These are phyloP conservation scores for Leucophenga maculata DNA, from an alignment of 2,888 invertebrate species.

Conservation along the genomic window DNA sequence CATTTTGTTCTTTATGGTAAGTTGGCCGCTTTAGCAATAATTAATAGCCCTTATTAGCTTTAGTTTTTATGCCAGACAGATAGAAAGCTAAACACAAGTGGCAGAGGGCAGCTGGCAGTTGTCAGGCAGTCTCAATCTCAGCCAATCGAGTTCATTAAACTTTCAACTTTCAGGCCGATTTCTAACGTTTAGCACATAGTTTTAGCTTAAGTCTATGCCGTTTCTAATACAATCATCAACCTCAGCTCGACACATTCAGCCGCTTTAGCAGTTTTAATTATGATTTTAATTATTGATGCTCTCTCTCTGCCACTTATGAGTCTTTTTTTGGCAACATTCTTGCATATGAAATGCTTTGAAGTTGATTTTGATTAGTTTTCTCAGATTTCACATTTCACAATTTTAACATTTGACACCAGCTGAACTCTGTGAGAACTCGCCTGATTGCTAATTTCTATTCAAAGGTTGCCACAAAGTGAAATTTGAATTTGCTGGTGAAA, in stretches of 20 bases:
- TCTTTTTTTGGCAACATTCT: slow-evolving; percentile 40
- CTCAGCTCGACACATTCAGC: not conserved
- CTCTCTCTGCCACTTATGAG: slow-evolving; percentile 24
- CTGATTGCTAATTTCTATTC: not conserved
- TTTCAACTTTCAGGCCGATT: slow-evolving; percentile 50
- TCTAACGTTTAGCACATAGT: not conserved
- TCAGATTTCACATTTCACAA: not conserved
- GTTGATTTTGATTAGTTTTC: not conserved
- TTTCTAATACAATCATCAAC: slow-evolving; percentile 12
- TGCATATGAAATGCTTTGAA: slow-evolving; percentile 34
- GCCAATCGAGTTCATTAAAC: slow-evolving; percentile 49
- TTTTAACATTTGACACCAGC: slow-evolving; percentile 8
- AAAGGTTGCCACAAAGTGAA: not conserved
- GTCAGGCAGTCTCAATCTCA: not conserved
- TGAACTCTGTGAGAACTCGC: not conserved
- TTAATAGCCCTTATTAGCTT: slow-evolving; percentile 47
- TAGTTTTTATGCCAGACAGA: not conserved
- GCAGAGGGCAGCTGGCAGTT: not conserved
- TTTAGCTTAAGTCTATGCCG: slow-evolving; percentile 13
- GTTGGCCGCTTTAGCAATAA: slow-evolving; percentile 31
- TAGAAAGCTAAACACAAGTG: slow-evolving; percentile 8
- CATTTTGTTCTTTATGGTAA: not conserved
- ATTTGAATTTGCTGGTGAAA: too few relatives aligned
- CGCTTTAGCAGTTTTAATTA: slow-evolving; percentile 1
- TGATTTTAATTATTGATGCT: slow-evolving; percentile 27